These are phyloP conservation scores for Oxystoma pomonae DNA, from an alignment of 2,888 invertebrate genomes.

Conservation along the genomic window DNA sequence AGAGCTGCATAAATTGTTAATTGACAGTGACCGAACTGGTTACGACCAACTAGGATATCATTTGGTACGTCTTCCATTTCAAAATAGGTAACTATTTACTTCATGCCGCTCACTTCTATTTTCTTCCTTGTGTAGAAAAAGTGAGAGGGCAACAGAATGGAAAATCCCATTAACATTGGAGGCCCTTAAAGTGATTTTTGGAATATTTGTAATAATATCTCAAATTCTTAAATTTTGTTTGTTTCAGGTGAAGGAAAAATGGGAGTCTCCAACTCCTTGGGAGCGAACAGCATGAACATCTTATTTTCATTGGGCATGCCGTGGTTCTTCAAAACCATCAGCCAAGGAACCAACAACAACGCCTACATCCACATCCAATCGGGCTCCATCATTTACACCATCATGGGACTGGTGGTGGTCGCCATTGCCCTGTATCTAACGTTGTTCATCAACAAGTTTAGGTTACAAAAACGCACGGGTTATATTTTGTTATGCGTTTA, in stretches of 20 bases:
- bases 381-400: slow-evolving; percentile 76
- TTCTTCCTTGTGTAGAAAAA: no score
- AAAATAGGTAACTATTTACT: no score
- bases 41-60: no score
- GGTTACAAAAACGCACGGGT: slow-evolving; percentile 67
- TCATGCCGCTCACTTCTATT: no score
- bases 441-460: slow-evolving; percentile 65
- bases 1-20: no score
- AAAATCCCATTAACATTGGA: no score
- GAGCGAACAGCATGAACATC: slow-evolving; percentile 82
- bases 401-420: slow-evolving; percentile 71
- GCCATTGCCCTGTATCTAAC: slow-evolving; percentile 66
- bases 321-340: slow-evolving; percentile 74
- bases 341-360: slow-evolving; percentile 45
- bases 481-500: slow-evolving; percentile 63
- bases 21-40: no score
- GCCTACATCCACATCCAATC: slow-evolving; percentile 67
- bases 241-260: slow-evolving; percentile 78
- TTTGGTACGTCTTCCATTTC: no score
- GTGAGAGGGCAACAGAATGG: no score
- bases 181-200: no score
- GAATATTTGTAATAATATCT: background rate
- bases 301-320: slow-evolving; percentile 78
- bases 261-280: slow-evolving; percentile 82
- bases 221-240: no score